phyloP scores from a whole-genome alignment of 1,140 invertebrate species.

The Scaptodrosophila lebanonensis region DNA sequence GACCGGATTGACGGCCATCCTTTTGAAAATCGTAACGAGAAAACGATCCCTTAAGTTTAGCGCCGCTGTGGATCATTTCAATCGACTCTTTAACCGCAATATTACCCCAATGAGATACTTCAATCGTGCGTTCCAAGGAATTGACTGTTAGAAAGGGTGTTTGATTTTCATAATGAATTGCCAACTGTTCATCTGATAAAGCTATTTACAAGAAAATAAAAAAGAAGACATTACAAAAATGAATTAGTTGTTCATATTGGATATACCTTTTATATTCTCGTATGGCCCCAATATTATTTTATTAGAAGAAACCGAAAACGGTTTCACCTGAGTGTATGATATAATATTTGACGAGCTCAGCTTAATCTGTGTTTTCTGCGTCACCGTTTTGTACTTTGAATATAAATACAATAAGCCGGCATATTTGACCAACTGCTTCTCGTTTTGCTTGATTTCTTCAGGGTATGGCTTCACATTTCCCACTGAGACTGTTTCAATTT shows the following conservation, averaged over 20 bases:
- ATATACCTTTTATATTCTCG: slow-evolving; percentile 81
- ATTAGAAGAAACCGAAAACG: slow-evolving; percentile 87
- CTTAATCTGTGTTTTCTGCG: slow-evolving; percentile 89
- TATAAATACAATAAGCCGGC: slow-evolving; percentile 90
- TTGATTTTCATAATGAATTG: slow-evolving; percentile 97
- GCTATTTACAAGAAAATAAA: slow-evolving; percentile 44
- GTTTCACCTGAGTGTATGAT: slow-evolving; percentile 91
- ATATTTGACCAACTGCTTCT: slow-evolving; percentile 94
- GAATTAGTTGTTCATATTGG: not conserved
- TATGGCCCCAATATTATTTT: slow-evolving; percentile 93
- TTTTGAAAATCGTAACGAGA: slow-evolving; percentile 97
- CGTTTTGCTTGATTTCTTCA: slow-evolving; percentile 90
- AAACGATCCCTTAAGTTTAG: slow-evolving; percentile 95
- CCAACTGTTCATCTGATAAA: slow-evolving; percentile 82
- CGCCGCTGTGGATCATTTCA: slow-evolving; percentile 94
- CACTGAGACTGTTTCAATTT: slow-evolving; percentile 87
- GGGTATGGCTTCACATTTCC: slow-evolving; percentile 90
- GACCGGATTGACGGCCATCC: slow-evolving; percentile 88
- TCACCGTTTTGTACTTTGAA: slow-evolving; percentile 87
- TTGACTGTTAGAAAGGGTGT: slow-evolving; percentile 95
- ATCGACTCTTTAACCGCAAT: slow-evolving; percentile 97
- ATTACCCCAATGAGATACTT: slow-evolving; percentile 99
- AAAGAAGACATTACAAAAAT: not conserved
- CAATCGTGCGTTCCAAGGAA: slow-evolving; percentile 90
- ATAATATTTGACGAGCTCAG: slow-evolving; percentile 89